Conservation (phyloP, 2,797 vertebrate genomes). For the Pelodytes ibericus region DNA sequence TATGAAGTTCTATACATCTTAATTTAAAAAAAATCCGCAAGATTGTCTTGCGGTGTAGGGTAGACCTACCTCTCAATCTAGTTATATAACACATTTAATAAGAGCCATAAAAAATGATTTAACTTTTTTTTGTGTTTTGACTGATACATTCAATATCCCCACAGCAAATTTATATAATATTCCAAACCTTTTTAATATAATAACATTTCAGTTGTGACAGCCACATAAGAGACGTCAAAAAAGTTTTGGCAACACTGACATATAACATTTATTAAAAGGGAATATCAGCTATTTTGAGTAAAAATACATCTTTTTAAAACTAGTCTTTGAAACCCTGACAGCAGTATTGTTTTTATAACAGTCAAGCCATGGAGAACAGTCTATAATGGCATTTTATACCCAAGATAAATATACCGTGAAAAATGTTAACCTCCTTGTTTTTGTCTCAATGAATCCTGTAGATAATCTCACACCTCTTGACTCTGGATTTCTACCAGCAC, state of each 20-base stretch:
- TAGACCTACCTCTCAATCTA: not conserved
- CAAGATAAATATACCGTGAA: slow-evolving; percentile 7
- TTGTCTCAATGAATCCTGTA: not conserved
- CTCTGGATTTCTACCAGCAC: slow-evolving; percentile 49
- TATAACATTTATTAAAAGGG: slow-evolving; percentile 41
- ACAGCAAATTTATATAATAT: not conserved
- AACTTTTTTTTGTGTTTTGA: not conserved
- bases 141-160: not conserved
- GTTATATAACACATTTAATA: slow-evolving; percentile 12
- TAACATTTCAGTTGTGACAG: not conserved
- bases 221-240: slow-evolving; percentile 32
- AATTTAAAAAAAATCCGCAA: not conserved
- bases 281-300: slow-evolving; percentile 52
- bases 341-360: slow-evolving; percentile 61
- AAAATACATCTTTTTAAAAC: slow-evolving; percentile 60
- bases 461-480: not conserved
- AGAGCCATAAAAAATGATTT: slow-evolving; percentile 2
- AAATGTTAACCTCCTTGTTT: fast-evolving
- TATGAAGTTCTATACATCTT: slow-evolving; percentile 1
- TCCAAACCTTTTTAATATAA: not conserved
- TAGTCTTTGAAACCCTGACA: slow-evolving; percentile 67
- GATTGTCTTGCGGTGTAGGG: slow-evolving; percentile 1
- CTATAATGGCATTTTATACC: not conserved
- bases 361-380: slow-evolving; percentile 64
- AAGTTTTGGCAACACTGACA: slow-evolving; percentile 35